Percentiles rank a stretch among this genome's conserved stretches.
Evolutionary conservation across 2,888 invertebrate species (phyloP).

Genomic region (Eueremaeus valkanovi): DNA sequence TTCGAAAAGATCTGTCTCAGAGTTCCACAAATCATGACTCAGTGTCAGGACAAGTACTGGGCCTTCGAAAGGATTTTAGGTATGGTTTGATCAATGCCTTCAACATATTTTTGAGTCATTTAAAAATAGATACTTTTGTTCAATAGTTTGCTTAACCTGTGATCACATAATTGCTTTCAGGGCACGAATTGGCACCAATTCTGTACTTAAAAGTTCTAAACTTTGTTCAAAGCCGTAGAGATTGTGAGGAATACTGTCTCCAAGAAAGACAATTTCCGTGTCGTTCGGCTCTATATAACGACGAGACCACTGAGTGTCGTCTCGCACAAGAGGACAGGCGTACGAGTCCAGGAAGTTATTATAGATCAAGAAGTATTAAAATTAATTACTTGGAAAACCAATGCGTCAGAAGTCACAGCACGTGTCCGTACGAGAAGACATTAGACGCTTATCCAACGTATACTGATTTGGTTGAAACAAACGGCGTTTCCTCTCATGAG

Average conservation of each 20-base stretch:
- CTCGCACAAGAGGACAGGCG: conserved; percentile 56
- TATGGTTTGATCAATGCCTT: background rate
- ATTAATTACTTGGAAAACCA: conserved; percentile 59
- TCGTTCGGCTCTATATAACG: conserved; percentile 58
- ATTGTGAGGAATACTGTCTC: conserved; percentile 57
- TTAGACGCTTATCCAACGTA: conserved; percentile 47
- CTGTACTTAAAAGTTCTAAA: conserved; percentile 54
- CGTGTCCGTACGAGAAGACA: conserved; percentile 47
- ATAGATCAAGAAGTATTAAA: conserved; percentile 47
- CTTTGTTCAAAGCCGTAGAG: conserved; percentile 55
- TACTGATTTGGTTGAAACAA: conserved; percentile 48
- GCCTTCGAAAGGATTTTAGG: conserved; percentile 55
- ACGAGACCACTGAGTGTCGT: conserved; percentile 55
- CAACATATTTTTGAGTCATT: background rate
- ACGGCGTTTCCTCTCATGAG: conserved; percentile 51
- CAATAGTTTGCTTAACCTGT: no score
- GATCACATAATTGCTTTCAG: conserved; percentile 48
- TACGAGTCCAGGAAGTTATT: conserved; percentile 43
- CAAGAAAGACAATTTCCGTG: conserved; percentile 54
- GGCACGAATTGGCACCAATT: conserved; percentile 55
- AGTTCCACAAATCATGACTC: conserved; percentile 47
- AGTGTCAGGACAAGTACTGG: conserved; percentile 54
- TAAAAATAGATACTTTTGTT: no score
- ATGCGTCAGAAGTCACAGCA: conserved; percentile 51
- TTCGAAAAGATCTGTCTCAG: conserved; percentile 55